phyloP scores from a whole-genome alignment of 2,113 vertebrate genomes.

The Tricholaema leucomelas region DNA sequence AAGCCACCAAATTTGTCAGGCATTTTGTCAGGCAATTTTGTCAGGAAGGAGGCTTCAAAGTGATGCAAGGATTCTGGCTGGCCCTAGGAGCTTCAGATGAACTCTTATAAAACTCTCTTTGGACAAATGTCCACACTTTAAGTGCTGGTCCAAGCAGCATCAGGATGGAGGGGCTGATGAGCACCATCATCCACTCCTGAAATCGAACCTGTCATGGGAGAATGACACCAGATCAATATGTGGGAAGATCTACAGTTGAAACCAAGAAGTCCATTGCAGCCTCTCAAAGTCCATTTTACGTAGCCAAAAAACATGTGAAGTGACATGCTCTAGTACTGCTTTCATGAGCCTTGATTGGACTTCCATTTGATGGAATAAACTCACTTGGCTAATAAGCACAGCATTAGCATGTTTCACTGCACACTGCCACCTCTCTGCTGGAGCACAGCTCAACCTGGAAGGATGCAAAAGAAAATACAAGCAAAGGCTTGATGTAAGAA shows the following conservation, averaged over 20 bases:
- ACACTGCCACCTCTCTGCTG: not conserved
- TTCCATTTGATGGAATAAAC: not conserved
- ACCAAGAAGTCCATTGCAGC: not conserved
- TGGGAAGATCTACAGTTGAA: not conserved
- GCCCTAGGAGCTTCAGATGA: not conserved
- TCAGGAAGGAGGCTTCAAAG: not conserved
- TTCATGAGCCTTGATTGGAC: not conserved
- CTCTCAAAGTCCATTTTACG: fast-evolving
- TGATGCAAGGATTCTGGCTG: not conserved
- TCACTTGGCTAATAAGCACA: not conserved
- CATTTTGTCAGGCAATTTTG: no score
- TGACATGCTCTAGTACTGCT: not conserved
- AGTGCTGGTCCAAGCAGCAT: not conserved
- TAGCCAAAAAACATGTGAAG: not conserved
- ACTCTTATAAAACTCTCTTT: not conserved
- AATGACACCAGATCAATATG: not conserved
- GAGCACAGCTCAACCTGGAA: not conserved
- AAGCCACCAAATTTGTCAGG: no score
- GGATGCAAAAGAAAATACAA: not conserved
- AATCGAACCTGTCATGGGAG: fast-evolving
- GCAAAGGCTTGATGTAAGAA: not conserved
- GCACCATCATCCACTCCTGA: not conserved
- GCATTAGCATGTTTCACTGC: not conserved
- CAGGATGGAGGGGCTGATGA: not conserved
- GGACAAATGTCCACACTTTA: not conserved